Percentiles rank a stretch among this genome's conserved stretches.
phyloP scores from a whole-genome alignment of 1,140 invertebrate genomes.

The Aphelinus certus region DNA sequence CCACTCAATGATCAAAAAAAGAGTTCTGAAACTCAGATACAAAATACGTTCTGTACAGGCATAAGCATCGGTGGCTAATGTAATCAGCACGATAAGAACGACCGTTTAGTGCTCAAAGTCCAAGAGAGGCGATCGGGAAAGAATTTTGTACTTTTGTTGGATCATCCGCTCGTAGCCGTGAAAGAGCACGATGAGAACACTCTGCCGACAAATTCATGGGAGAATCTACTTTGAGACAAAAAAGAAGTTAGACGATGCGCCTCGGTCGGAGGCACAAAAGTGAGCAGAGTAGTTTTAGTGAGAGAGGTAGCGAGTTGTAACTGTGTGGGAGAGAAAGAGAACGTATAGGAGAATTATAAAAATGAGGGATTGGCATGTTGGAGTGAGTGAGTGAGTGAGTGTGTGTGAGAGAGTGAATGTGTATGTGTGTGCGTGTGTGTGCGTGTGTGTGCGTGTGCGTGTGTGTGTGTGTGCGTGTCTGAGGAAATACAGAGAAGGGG shows the following conservation, averaged over 20 bases:
- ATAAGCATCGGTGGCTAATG: neutral
- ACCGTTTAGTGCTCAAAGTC: constrained; percentile 10
- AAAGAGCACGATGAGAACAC: constrained; percentile 18
- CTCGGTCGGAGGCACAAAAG: constrained; percentile 29
- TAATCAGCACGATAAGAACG: neutral
- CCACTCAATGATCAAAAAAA: neutral
- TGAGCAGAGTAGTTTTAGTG: constrained; percentile 23
- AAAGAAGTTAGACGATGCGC: constrained; percentile 40
- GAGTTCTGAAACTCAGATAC: constrained; percentile 18
- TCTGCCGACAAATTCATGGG: constrained; percentile 31
- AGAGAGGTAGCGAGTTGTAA: constrained; percentile 22
- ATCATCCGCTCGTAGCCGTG: constrained; percentile 48
- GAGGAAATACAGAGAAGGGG: neutral
- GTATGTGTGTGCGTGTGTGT: too few species aligned
- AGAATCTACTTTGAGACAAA: constrained; percentile 39
- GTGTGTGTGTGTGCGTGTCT: too few species aligned
- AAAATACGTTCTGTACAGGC: constrained; percentile 26
- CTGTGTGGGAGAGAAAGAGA: neutral
- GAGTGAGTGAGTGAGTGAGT: too few species aligned
- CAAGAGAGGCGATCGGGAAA: constrained; percentile 41
- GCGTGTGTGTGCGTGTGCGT: too few species aligned
- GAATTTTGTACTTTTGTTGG: constrained; percentile 57
- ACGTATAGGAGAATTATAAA: too few species aligned
- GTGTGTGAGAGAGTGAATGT: too few species aligned
- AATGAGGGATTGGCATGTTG: too few species aligned